Evolutionary conservation across 1,140 invertebrate genomes (phyloP).

Genomic region (Camponotus vicinus): DNA sequence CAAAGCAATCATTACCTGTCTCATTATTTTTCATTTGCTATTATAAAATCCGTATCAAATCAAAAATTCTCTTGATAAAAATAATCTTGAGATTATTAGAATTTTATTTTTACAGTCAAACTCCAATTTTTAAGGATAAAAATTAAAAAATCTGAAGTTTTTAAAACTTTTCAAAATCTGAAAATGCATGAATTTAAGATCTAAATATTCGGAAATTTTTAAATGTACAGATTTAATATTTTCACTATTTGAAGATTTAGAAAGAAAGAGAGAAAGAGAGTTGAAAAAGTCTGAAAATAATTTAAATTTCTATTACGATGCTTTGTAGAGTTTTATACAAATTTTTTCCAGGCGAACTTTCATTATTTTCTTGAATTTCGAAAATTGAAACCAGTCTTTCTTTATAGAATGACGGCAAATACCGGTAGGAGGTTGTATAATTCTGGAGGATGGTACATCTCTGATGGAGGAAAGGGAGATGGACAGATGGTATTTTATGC

Average conservation of each 20-base stretch:
- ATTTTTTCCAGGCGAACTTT: background rate
- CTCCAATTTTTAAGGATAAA: no score
- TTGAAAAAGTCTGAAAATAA: background rate
- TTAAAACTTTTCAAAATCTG: background rate
- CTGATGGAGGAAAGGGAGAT: background rate
- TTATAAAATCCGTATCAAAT: background rate
- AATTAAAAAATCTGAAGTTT: background rate
- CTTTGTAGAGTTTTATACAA: background rate
- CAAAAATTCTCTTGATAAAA: no score
- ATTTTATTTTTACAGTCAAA: no score
- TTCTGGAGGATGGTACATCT: constrained; percentile 13
- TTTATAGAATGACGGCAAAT: background rate
- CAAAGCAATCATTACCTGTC: constrained; percentile 20
- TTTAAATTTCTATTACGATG: background rate
- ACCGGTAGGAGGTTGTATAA: background rate
- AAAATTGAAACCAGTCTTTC: background rate
- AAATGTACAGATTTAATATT: background rate
- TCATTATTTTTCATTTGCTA: constrained; percentile 43
- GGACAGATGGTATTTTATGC: constrained; percentile 71
- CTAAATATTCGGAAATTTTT: background rate
- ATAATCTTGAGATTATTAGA: no score
- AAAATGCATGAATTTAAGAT: background rate
- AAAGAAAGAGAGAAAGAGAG: background rate
- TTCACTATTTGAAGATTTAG: background rate
- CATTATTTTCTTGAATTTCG: constrained; percentile 6